Conservation (phyloP, 2,888 invertebrate species). For the Protonemura montana region DNA sequence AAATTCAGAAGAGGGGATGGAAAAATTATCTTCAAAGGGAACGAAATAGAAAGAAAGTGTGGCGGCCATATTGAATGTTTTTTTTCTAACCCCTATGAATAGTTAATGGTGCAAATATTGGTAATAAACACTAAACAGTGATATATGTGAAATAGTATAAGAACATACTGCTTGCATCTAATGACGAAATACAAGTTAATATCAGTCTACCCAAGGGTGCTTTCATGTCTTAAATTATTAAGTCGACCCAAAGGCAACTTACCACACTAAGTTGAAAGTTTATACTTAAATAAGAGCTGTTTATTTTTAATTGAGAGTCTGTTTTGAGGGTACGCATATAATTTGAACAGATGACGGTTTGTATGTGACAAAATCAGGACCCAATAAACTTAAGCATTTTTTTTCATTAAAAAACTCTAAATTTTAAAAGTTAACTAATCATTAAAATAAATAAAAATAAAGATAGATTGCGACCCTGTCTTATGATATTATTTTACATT, state of each 20-base stretch:
- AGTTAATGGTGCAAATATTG: neutral
- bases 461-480: no score
- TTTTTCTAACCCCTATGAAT: neutral
- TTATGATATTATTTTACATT: no score
- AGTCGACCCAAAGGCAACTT: neutral
- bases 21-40: conserved; percentile 36
- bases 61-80: conserved; percentile 37
- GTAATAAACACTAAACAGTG: neutral
- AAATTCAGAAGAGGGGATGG: conserved; percentile 29
- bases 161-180: neutral
- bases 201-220: neutral
- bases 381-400: neutral
- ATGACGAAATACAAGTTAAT: neutral
- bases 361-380: no score
- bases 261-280: no score
- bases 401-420: no score
- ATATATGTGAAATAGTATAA: neutral
- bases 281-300: no score
- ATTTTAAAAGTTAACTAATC: no score
- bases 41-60: conserved; percentile 25
- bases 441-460: no score
- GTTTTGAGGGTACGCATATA: no score
- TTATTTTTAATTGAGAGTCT: no score
- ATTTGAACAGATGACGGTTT: no score
- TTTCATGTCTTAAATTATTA: neutral